Conservation (phyloP, 2,888 invertebrate genomes). For the Hedychridium roseum region DNA sequence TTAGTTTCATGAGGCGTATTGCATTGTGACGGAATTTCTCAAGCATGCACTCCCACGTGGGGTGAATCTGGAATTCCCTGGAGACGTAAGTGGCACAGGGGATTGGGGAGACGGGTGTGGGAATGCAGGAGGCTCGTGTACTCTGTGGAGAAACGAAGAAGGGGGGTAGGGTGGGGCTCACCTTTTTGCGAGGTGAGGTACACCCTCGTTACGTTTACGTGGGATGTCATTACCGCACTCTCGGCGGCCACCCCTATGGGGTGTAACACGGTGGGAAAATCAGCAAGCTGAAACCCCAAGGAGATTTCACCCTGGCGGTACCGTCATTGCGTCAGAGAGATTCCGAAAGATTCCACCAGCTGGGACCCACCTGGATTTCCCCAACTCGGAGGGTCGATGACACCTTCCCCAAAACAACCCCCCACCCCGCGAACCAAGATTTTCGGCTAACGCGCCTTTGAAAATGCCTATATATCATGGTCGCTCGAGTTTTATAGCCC, state of each 20-base stretch:
- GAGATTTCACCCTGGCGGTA: slow-evolving; percentile 16
- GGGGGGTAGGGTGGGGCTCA: neutral
- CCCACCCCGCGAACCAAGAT: too few species aligned
- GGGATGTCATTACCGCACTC: slow-evolving; percentile 25
- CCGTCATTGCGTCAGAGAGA: neutral
- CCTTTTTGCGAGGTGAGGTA: slow-evolving; percentile 18
- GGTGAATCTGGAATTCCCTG: too few species aligned
- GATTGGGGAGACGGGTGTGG: slow-evolving; percentile 36
- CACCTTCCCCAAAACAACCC: slow-evolving; percentile 15
- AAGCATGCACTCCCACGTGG: slow-evolving; percentile 42
- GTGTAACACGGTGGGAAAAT: neutral
- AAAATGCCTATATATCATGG: too few species aligned
- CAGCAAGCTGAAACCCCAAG: slow-evolving; percentile 9
- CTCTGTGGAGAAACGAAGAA: neutral
- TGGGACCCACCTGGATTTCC: slow-evolving; percentile 14
- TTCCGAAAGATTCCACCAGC: slow-evolving; percentile 15
- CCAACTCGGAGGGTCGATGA: slow-evolving; percentile 28
- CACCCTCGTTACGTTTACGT: slow-evolving; percentile 33
- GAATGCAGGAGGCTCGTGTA: slow-evolving; percentile 25
- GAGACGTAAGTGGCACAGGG: slow-evolving; percentile 10
- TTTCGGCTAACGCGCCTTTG: too few species aligned
- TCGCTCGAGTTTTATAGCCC: too few species aligned
- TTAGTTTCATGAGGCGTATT: slow-evolving; percentile 31
- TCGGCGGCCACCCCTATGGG: slow-evolving; percentile 9
- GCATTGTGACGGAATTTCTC: slow-evolving; percentile 37